Conservation (phyloP, 2,888 invertebrate species). For the Dichetophora obliterata region DNA sequence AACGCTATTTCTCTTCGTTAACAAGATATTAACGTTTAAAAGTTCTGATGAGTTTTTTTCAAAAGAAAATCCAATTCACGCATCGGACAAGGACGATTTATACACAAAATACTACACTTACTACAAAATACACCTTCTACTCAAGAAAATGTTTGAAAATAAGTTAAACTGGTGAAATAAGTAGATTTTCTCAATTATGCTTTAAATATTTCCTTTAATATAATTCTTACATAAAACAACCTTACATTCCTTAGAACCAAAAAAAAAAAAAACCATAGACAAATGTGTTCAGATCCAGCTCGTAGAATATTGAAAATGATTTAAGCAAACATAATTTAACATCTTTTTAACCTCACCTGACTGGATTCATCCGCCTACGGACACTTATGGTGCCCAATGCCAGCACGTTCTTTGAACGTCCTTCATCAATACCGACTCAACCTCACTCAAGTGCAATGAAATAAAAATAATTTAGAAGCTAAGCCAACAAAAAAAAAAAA, state of each 20-base stretch:
- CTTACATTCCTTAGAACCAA: background rate
- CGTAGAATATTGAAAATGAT: background rate
- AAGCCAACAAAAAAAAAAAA: background rate
- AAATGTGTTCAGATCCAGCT: background rate
- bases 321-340: background rate
- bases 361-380: background rate
- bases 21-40: no score
- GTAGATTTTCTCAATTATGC: no score
- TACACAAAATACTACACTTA: no score
- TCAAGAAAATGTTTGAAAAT: no score
- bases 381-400: background rate
- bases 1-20: no score
- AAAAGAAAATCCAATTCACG: no score
- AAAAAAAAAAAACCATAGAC: background rate
- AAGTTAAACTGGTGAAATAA: no score
- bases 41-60: no score
- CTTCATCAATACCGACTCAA: background rate
- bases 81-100: no score
- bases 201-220: no score
- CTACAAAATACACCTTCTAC: no score
- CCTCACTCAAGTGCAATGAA: background rate
- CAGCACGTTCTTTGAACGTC: background rate
- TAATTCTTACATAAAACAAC: background rate
- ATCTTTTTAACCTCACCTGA: background rate
- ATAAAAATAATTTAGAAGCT: constrained; percentile 10